Percentiles rank a stretch among this genome's conserved stretches.
These are phyloP conservation scores for Limnephilus marmoratus DNA, from an alignment of 2,888 invertebrate genomes.

Conservation along the genomic window DNA sequence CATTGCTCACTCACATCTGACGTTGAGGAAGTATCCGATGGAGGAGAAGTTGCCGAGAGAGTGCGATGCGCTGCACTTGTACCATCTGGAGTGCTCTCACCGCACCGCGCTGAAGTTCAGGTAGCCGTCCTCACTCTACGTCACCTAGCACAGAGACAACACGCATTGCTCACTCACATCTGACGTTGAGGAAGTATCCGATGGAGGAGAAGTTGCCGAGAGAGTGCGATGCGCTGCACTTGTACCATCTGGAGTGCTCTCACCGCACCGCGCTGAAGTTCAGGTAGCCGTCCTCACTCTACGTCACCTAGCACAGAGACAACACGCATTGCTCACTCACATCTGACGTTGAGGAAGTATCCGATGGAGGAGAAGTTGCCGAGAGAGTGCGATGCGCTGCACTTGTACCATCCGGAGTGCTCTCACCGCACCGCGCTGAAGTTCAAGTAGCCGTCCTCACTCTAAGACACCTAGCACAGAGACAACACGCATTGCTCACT, in stretches of 20 bases:
- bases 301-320: slow-evolving; percentile 75
- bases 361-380: slow-evolving; percentile 93
- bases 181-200: slow-evolving; percentile 92
- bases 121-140: slow-evolving; percentile 51
- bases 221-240: slow-evolving; percentile 90
- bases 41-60: too few relatives aligned
- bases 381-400: slow-evolving; percentile 89
- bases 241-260: slow-evolving; percentile 94
- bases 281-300: slow-evolving; percentile 87
- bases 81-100: slow-evolving; percentile 93
- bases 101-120: slow-evolving; percentile 84
- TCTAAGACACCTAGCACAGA: slow-evolving; percentile 78
- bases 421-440: slow-evolving; percentile 87
- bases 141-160: neutral
- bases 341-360: slow-evolving; percentile 91
- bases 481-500: slow-evolving; percentile 73
- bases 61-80: too few relatives aligned
- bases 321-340: slow-evolving; percentile 78
- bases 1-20: too few relatives aligned
- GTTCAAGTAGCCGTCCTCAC: slow-evolving; percentile 89
- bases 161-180: slow-evolving; percentile 82
- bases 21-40: too few relatives aligned
- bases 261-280: slow-evolving; percentile 89
- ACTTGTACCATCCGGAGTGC: slow-evolving; percentile 96
- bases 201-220: slow-evolving; percentile 92